These are phyloP conservation scores for Eurosta solidaginis DNA, from an alignment of 1,140 invertebrate genomes.

Conservation along the genomic window DNA sequence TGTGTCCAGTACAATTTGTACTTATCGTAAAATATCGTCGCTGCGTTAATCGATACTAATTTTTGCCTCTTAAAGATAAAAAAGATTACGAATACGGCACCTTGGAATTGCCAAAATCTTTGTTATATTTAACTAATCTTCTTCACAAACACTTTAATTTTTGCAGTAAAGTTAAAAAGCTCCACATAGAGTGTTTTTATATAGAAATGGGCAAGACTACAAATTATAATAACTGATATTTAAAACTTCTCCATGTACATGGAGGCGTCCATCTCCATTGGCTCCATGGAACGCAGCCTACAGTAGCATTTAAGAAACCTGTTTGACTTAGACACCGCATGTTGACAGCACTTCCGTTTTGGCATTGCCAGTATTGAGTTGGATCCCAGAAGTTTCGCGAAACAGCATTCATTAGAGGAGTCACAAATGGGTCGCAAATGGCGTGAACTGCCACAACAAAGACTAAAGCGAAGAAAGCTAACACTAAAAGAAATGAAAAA, in stretches of 20 bases:
- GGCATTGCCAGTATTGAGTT: constrained; percentile 29
- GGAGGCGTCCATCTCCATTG: constrained; percentile 28
- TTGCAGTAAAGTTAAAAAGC: no score
- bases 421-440: background rate
- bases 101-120: no score
- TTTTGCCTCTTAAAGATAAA: no score
- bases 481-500: background rate
- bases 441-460: background rate
- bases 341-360: background rate
- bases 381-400: constrained; percentile 34
- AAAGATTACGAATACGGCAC: no score
- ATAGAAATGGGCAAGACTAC: background rate
- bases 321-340: background rate
- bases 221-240: background rate
- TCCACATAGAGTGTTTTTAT: no score
- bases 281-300: background rate
- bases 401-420: background rate
- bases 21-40: no score
- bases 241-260: background rate
- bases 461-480: constrained; percentile 11
- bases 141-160: no score
- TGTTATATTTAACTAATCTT: no score
- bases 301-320: background rate
- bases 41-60: no score
- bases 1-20: no score